Evolutionary conservation across 2,888 invertebrate species (phyloP).

Genomic region (Microctonus aethiopoides): DNA sequence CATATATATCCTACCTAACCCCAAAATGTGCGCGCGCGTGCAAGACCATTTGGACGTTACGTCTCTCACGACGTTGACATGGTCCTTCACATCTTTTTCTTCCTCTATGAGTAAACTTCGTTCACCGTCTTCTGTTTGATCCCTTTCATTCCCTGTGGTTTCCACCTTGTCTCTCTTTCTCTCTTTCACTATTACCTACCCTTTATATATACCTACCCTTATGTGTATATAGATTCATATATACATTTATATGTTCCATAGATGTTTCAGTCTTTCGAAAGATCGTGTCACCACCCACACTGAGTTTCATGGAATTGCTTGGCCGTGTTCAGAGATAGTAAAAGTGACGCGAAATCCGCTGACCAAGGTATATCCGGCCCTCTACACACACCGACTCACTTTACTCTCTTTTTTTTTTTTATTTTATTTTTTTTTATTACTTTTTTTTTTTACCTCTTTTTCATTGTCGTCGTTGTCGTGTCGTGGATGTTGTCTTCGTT

Average conservation of each 20-base stretch:
- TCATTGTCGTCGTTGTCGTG: conserved; percentile 8
- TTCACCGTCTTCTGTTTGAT: conserved; percentile 16
- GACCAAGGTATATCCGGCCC: conserved; percentile 43
- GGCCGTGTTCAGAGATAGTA: conserved; percentile 40
- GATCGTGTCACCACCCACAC: conserved; percentile 22
- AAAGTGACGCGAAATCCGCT: conserved; percentile 44
- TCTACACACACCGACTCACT: conserved; percentile 17
- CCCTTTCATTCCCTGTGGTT: conserved; percentile 21
- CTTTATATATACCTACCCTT: neutral
- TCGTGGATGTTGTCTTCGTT: neutral
- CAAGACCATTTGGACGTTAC: neutral
- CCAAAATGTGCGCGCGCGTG: neutral
- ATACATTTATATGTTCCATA: too few species aligned
- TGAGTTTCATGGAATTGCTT: conserved; percentile 39
- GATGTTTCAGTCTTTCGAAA: conserved; percentile 7
- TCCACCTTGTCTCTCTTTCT: conserved; percentile 11
- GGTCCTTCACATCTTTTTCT: neutral
- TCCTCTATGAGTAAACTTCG: neutral
- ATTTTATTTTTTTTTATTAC: neutral
- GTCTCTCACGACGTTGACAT: neutral
- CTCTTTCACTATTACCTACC: neutral
- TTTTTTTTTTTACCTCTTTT: neutral
- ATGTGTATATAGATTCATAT: neutral
- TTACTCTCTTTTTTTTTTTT: neutral
- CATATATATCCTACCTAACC: neutral